Evolutionary conservation across 2,888 invertebrate species (phyloP).

Genomic region (Boloria euphrosyne): DNA sequence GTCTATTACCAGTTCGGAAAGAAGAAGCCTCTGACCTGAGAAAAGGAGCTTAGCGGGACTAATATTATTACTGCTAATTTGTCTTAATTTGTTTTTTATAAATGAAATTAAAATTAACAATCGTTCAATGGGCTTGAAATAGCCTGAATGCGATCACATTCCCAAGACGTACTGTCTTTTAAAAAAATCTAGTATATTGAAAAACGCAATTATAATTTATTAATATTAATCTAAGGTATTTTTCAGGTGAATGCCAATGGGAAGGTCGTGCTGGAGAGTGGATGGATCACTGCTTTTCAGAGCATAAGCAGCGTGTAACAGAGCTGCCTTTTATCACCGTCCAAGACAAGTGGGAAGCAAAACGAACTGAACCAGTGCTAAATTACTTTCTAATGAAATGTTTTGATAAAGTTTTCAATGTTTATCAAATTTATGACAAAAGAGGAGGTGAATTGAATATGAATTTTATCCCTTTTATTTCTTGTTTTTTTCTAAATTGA

Average conservation of each 20-base stretch:
- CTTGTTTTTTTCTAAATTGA: background rate
- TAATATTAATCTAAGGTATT: too few species aligned
- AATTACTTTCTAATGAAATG: conserved; percentile 75
- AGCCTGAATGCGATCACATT: too few species aligned
- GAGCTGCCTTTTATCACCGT: conserved; percentile 77
- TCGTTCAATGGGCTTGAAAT: too few species aligned
- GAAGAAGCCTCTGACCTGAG: too few species aligned
- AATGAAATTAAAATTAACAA: too few species aligned
- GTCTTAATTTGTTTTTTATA: too few species aligned
- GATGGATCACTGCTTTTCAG: conserved; percentile 82
- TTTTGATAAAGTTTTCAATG: conserved; percentile 75
- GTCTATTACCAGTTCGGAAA: too few species aligned
- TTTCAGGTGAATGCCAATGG: conserved; percentile 80
- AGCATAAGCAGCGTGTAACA: conserved; percentile 77
- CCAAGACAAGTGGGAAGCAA: conserved; percentile 75
- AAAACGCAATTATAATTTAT: too few species aligned
- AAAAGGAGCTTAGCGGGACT: too few species aligned
- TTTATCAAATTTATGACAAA: conserved; percentile 79
- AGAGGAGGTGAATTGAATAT: conserved; percentile 61
- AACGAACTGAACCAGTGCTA: conserved; percentile 71
- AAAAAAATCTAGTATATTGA: too few species aligned
- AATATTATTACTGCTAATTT: too few species aligned
- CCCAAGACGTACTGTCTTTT: too few species aligned
- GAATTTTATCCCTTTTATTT: background rate
- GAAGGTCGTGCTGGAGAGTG: conserved; percentile 83